Evolutionary conservation across 1,140 invertebrate genomes (phyloP).

Genomic region (Oreohelix idahoensis): DNA sequence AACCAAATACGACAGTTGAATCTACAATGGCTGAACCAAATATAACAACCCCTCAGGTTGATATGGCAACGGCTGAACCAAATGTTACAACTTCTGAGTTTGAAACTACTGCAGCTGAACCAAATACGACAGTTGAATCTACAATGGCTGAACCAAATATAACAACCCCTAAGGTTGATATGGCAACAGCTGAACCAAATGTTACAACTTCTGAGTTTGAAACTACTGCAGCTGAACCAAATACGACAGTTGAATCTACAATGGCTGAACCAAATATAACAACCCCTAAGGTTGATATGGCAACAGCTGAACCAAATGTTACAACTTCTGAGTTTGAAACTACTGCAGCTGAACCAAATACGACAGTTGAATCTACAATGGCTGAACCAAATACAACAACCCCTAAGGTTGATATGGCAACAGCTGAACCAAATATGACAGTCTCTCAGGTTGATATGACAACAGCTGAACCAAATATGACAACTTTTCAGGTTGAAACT

Average conservation of each 20-base stretch:
- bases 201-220: background rate
- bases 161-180: background rate
- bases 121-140: background rate
- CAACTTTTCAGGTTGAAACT: background rate
- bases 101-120: background rate
- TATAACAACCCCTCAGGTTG: background rate
- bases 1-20: background rate
- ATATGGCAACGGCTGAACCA: background rate
- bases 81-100: background rate
- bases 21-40: background rate
- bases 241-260: background rate
- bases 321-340: no score
- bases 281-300: no score
- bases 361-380: background rate
- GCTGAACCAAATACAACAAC: background rate
- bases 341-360: background rate
- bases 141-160: background rate
- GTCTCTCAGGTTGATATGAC: background rate
- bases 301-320: no score
- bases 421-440: background rate
- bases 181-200: background rate
- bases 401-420: no score
- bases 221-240: background rate
- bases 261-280: no score
- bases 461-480: background rate